Percentiles rank a stretch among this genome's conserved stretches.
Evolutionary conservation across 2,113 vertebrate genomes (phyloP).

Genomic region (Nipponia nippon): DNA sequence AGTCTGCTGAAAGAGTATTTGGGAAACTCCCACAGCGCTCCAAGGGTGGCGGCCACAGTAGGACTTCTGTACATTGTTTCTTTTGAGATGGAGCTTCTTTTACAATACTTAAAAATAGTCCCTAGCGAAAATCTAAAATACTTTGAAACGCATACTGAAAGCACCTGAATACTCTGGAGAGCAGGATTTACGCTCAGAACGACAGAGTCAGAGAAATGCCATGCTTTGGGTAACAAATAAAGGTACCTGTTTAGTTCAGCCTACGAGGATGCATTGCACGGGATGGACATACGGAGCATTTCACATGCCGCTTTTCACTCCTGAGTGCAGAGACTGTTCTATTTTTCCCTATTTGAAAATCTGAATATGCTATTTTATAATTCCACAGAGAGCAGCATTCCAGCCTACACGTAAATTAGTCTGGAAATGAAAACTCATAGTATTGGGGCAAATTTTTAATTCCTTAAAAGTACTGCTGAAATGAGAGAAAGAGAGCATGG

Average conservation of each 20-base stretch:
- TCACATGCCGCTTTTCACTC: background rate
- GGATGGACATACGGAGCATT: background rate
- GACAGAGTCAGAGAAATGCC: background rate
- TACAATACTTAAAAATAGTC: background rate
- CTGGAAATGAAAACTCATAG: background rate
- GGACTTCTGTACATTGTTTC: background rate
- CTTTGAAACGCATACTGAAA: background rate
- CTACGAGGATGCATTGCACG: accelerated
- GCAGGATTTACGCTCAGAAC: background rate
- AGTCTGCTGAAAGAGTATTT: too few species aligned
- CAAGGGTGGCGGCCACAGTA: accelerated
- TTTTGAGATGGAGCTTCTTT: background rate
- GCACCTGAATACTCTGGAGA: background rate
- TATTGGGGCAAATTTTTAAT: background rate
- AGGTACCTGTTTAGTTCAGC: background rate
- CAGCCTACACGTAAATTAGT: background rate
- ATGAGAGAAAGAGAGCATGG: background rate
- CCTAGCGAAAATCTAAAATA: background rate
- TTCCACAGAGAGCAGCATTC: background rate
- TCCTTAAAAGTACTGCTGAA: background rate
- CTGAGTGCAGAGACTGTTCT: background rate
- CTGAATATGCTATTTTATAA: background rate
- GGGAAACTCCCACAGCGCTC: background rate
- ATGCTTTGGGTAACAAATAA: background rate
- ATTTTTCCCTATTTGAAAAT: background rate